Evolutionary conservation across 2,797 vertebrate genomes (phyloP).

Genomic region (Urocyon cinereoargenteus): DNA sequence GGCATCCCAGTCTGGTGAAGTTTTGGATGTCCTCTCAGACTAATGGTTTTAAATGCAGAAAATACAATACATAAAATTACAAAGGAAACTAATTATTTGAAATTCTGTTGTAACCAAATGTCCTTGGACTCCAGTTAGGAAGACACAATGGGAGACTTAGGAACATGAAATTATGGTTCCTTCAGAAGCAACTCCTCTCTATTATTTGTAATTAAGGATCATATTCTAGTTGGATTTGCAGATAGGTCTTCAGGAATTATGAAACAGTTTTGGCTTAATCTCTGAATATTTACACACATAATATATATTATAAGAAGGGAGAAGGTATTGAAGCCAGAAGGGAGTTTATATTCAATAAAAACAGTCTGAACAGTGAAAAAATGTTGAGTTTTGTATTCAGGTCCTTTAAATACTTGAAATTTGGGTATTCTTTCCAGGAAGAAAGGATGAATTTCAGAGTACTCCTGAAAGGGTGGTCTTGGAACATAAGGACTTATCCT

Average conservation of each 20-base stretch:
- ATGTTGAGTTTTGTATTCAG: not conserved
- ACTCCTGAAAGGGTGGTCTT: not conserved
- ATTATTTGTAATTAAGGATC: conserved; percentile 9
- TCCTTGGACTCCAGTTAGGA: not conserved
- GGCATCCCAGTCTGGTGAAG: not conserved
- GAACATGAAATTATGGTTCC: not conserved
- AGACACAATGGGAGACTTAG: not conserved
- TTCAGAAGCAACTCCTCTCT: conserved; percentile 45
- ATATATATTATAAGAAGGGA: not conserved
- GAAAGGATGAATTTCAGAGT: not conserved
- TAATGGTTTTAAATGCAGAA: conserved; percentile 40
- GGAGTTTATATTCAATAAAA: not conserved
- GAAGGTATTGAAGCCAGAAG: not conserved
- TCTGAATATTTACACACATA: not conserved
- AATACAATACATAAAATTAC: not conserved
- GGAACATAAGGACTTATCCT: not conserved
- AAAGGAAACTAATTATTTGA: not conserved
- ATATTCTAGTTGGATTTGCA: not conserved
- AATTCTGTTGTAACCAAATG: not conserved
- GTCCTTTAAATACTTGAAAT: conserved; percentile 38
- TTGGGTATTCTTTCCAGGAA: conserved; percentile 9
- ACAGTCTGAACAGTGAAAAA: not conserved
- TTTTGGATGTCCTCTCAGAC: not conserved
- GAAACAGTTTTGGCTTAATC: not conserved
- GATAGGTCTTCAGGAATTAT: conserved; percentile 12